These are phyloP conservation scores for Nyctibius grandis DNA, from an alignment of 2,797 vertebrate genomes.

Conservation along the genomic window DNA sequence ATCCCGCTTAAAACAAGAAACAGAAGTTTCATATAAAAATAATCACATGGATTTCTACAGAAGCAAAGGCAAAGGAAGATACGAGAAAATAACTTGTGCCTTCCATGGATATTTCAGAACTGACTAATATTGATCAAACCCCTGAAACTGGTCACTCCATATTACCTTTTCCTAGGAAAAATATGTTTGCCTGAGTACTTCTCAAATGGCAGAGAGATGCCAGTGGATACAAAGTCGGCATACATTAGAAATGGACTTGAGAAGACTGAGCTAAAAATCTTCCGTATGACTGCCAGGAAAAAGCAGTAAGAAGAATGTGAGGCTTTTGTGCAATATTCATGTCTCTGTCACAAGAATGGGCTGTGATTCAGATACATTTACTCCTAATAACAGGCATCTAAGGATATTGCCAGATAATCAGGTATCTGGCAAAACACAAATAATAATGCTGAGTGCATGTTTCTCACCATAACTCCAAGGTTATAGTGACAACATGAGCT, in stretches of 20 bases:
- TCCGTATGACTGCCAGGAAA: not conserved
- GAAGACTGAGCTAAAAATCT: not conserved
- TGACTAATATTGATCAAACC: not conserved
- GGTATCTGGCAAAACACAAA: not conserved
- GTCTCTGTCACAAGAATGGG: not conserved
- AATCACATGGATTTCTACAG: not conserved
- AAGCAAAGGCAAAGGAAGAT: not conserved
- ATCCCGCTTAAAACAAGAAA: not conserved
- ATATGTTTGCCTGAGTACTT: too few species aligned
- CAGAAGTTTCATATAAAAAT: not conserved
- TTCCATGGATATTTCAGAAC: not conserved
- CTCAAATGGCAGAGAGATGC: too few species aligned
- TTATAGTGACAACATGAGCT: not conserved
- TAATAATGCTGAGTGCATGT: not conserved
- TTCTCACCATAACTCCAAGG: not conserved
- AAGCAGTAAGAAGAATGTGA: not conserved
- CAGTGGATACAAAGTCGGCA: not conserved
- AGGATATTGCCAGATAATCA: not conserved
- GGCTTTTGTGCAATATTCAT: not conserved
- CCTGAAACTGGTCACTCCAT: too few species aligned
- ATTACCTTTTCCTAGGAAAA: too few species aligned
- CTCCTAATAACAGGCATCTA: not conserved
- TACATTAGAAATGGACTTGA: not conserved
- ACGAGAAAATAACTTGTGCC: not conserved
- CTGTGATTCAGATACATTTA: not conserved